phyloP scores from a whole-genome alignment of 2,113 vertebrate species.

The Bufo bufo region DNA sequence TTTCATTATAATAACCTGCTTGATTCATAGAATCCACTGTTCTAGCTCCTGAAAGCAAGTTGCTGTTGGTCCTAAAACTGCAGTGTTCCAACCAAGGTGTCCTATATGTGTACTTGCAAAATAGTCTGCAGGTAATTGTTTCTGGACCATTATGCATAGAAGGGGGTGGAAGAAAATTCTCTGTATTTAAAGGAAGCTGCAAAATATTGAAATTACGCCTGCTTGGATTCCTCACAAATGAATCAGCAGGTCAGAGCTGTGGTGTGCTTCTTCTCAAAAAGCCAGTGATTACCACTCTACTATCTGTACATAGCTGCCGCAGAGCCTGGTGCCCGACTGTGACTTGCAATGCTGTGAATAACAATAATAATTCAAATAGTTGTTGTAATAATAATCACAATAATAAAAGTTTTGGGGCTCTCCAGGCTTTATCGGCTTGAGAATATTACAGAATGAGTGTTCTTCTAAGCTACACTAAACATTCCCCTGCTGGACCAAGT shows the following conservation, averaged over 20 bases:
- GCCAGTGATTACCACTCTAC: constrained; percentile 34
- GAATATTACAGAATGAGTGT: constrained; percentile 57
- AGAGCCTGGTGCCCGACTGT: constrained; percentile 29
- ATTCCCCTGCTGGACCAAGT: constrained; percentile 55
- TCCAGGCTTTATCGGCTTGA: constrained; percentile 52
- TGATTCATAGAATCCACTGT: constrained; percentile 1
- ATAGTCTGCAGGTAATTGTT: not conserved
- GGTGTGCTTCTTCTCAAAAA: constrained; percentile 35
- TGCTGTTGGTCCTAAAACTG: not conserved
- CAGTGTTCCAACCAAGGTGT: constrained; percentile 15
- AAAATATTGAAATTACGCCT: constrained; percentile 22
- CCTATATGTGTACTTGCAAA: constrained; percentile 17
- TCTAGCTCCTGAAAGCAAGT: not conserved
- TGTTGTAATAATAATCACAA: constrained; percentile 54
- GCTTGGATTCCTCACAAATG: constrained; percentile 17
- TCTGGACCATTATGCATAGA: constrained; percentile 28
- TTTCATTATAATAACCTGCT: constrained; percentile 43
- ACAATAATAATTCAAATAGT: constrained; percentile 53
- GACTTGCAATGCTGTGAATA: constrained; percentile 52
- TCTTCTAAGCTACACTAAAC: constrained; percentile 55
- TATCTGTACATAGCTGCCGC: constrained; percentile 34
- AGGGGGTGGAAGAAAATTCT: constrained; percentile 14
- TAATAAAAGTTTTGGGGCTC: constrained; percentile 56
- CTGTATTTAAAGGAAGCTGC: not conserved
- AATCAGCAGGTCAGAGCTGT: constrained; percentile 46